phyloP scores from a whole-genome alignment of 2,888 invertebrate genomes.

The Cenopis cana region DNA sequence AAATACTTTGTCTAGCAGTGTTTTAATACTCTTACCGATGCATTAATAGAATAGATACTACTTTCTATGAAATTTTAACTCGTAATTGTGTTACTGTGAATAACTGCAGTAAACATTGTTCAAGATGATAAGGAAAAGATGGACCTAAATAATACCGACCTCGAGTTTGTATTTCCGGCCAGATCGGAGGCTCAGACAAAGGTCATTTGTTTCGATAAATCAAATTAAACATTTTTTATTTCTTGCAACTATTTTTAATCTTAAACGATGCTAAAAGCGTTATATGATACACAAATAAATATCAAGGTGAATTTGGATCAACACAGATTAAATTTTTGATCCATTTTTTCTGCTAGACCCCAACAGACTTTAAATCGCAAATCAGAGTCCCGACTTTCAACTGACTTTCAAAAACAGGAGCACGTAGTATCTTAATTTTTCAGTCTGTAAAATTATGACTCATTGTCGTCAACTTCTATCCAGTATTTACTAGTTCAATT shows the following conservation, averaged over 20 bases:
- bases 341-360: too few relatives aligned
- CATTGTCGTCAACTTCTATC: too few relatives aligned
- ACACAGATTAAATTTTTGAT: neutral
- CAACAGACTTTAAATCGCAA: neutral
- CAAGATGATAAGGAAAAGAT: constrained; percentile 12
- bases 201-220: neutral
- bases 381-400: neutral
- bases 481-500: too few relatives aligned
- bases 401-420: neutral
- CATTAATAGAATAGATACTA: neutral
- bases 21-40: constrained; percentile 9
- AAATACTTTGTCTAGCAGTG: constrained; percentile 32
- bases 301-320: neutral
- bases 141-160: constrained; percentile 4
- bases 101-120: neutral
- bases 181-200: neutral
- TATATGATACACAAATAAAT: neutral
- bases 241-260: neutral
- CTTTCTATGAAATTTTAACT: too few relatives aligned
- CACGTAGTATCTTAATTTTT: too few relatives aligned
- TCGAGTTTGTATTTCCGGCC: constrained; percentile 5
- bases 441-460: too few relatives aligned
- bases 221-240: neutral
- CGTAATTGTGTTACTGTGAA: neutral
- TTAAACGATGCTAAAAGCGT: neutral